These are phyloP conservation scores for Idaea dimidiata DNA, from an alignment of 2,888 invertebrate genomes.

Conservation along the genomic window DNA sequence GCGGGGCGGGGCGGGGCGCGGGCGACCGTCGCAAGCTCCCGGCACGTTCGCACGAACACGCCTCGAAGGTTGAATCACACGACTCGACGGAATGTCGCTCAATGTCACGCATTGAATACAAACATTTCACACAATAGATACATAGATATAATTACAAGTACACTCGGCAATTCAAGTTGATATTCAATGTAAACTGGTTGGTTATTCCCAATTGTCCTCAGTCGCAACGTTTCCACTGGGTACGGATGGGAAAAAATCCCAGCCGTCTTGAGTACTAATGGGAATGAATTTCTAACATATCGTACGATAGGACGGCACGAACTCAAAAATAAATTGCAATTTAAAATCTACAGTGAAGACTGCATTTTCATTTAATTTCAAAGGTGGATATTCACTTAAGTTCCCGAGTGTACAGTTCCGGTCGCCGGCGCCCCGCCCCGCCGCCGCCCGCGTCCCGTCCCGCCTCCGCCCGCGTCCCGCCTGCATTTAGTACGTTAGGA, in stretches of 20 bases:
- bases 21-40: slow-evolving; percentile 37
- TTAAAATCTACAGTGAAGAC: no score
- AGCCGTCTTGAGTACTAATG: no score
- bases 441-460: slow-evolving; percentile 42
- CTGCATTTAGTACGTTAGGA: slow-evolving; percentile 60
- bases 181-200: not conserved
- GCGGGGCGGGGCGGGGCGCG: slow-evolving; percentile 20
- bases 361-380: not conserved
- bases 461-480: not conserved
- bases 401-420: not conserved
- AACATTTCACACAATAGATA: slow-evolving; percentile 64
- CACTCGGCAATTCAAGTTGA: not conserved
- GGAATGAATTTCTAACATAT: no score
- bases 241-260: no score
- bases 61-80: slow-evolving; percentile 54
- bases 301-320: no score
- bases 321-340: no score
- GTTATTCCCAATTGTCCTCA: no score
- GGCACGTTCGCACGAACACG: slow-evolving; percentile 63
- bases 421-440: slow-evolving; percentile 36
- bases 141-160: not conserved
- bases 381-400: not conserved
- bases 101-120: slow-evolving; percentile 63
- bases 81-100: slow-evolving; percentile 63
- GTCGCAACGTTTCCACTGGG: no score